Percentiles rank a stretch among this genome's conserved stretches.
These are phyloP conservation scores for Silvanus unidentatus DNA, from an alignment of 2,888 invertebrate species.

Conservation along the genomic window DNA sequence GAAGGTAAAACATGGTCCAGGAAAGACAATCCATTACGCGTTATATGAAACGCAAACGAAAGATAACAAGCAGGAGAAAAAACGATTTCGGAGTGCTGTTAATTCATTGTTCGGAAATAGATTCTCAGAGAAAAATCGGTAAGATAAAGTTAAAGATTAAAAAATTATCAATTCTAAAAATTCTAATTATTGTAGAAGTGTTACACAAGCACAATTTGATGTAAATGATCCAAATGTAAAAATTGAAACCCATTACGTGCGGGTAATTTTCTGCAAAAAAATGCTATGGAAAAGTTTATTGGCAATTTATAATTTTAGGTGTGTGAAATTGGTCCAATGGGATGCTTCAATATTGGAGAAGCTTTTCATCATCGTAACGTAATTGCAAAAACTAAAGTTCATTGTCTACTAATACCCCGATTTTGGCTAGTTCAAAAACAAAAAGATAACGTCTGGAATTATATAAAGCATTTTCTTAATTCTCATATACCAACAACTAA, in stretches of 20 bases:
- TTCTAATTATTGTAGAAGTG: no score
- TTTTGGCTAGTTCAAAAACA: slow-evolving; percentile 64
- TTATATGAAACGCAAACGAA: slow-evolving; percentile 5
- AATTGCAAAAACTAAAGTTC: slow-evolving; percentile 57
- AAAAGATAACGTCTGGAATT: slow-evolving; percentile 60
- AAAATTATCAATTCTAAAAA: no score
- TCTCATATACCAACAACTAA: slow-evolving; percentile 55
- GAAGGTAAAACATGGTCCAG: background rate
- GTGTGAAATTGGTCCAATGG: slow-evolving; percentile 53
- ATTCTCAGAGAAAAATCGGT: no score
- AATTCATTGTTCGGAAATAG: no score
- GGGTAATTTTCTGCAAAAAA: slow-evolving; percentile 42
- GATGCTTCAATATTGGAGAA: slow-evolving; percentile 68
- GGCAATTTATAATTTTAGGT: slow-evolving; percentile 41
- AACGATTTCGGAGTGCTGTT: no score
- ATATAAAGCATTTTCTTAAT: slow-evolving; percentile 56
- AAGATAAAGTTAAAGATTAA: no score
- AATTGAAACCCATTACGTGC: slow-evolving; percentile 43
- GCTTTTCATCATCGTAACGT: slow-evolving; percentile 58
- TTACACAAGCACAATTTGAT: no score
- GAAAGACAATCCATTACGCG: slow-evolving; percentile 13
- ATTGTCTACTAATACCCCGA: slow-evolving; percentile 63
- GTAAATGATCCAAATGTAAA: slow-evolving; percentile 16
- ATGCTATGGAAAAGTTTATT: slow-evolving; percentile 40
- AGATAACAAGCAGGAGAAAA: background rate